Conservation (phyloP, 1,140 invertebrate species). For the Zaprionus gabonicus region DNA sequence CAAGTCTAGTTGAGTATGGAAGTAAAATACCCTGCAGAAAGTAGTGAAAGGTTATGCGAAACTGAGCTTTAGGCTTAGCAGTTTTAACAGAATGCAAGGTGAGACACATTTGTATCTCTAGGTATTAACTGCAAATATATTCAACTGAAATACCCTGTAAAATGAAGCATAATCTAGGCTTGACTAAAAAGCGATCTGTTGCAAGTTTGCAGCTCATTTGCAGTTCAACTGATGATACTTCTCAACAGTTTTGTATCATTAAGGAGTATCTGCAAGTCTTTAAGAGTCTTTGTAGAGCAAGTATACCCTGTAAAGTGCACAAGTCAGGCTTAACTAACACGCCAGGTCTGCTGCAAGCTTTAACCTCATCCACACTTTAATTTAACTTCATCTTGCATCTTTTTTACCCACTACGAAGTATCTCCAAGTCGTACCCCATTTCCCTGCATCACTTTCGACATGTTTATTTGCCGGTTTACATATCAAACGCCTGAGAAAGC, state of each 20-base stretch:
- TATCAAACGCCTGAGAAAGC: constrained; percentile 37
- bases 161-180: too few relatives aligned
- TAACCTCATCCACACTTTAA: neutral
- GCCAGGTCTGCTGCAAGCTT: neutral
- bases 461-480: constrained; percentile 18
- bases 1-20: constrained; percentile 19
- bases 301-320: constrained; percentile 21
- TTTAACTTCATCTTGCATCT: neutral
- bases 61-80: neutral
- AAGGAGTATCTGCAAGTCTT: too few relatives aligned
- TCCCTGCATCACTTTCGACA: neutral
- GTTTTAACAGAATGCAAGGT: neutral
- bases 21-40: too few relatives aligned
- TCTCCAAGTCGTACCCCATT: neutral
- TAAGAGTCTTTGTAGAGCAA: too few relatives aligned
- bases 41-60: neutral
- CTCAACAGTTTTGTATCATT: neutral
- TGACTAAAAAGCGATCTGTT: too few relatives aligned
- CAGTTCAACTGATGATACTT: constrained; percentile 13
- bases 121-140: constrained; percentile 6
- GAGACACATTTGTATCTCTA: neutral
- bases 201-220: neutral
- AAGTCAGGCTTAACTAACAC: neutral
- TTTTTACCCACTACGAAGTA: neutral
- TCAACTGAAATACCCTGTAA: neutral